Conservation (phyloP, 2,888 invertebrate species). For the Sphecodes monilicornis region DNA sequence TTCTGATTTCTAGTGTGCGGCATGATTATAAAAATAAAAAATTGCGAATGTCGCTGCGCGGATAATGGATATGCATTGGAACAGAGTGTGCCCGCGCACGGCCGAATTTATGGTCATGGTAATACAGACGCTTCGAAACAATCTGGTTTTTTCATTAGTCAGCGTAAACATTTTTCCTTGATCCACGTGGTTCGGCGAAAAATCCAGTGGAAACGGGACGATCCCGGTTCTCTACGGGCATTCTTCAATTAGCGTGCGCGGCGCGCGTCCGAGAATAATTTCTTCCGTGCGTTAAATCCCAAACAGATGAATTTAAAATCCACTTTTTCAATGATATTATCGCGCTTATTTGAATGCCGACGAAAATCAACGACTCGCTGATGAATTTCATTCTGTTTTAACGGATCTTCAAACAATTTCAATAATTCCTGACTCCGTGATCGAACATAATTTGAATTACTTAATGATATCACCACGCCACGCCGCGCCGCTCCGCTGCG, state of each 20-base stretch:
- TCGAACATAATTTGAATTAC: background rate
- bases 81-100: background rate
- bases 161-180: constrained; percentile 13
- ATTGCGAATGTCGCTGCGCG: background rate
- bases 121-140: constrained; percentile 21
- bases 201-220: constrained; percentile 8
- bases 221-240: background rate
- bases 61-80: constrained; percentile 3
- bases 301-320: constrained; percentile 21
- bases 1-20: background rate
- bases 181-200: background rate
- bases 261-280: constrained; percentile 8
- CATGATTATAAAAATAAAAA: background rate
- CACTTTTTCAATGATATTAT: constrained; percentile 2
- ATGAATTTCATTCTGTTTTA: background rate
- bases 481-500: too few relatives aligned
- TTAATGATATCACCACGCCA: too few relatives aligned
- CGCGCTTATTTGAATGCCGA: background rate
- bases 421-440: background rate
- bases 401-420: background rate
- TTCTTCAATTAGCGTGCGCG: constrained; percentile 20
- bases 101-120: constrained; percentile 16
- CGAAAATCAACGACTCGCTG: background rate
- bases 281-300: constrained; percentile 4
- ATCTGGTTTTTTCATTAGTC: constrained; percentile 31